These are phyloP conservation scores for Strigamia transsilvanica DNA, from an alignment of 2,888 invertebrate species.

Conservation along the genomic window DNA sequence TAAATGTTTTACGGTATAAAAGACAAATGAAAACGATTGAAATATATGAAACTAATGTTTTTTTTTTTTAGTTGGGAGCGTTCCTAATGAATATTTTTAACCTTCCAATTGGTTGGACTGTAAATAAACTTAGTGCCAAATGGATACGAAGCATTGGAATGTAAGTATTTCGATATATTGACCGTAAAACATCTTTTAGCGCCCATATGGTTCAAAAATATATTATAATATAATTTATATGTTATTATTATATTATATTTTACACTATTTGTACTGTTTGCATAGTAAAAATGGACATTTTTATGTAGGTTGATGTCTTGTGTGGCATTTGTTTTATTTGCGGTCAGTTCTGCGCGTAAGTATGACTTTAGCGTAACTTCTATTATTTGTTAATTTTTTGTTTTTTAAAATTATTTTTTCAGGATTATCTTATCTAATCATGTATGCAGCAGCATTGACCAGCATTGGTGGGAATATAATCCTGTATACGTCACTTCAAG, in stretches of 20 bases:
- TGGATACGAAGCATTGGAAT: neutral
- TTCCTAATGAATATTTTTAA: slow-evolving; percentile 6
- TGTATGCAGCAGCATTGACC: neutral
- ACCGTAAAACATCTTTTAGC: neutral
- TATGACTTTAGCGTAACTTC: too few relatives aligned
- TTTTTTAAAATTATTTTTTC: slow-evolving; percentile 8
- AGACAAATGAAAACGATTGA: neutral
- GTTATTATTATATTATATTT: too few relatives aligned
- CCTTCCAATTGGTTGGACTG: slow-evolving; percentile 1
- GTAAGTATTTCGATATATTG: neutral
- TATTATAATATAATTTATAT: too few relatives aligned
- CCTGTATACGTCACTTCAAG: neutral
- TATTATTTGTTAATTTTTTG: too few relatives aligned
- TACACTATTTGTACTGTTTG: neutral
- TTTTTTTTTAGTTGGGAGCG: neutral
- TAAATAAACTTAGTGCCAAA: neutral
- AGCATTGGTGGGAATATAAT: neutral
- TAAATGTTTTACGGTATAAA: slow-evolving; percentile 10
- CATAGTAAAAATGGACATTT: too few relatives aligned
- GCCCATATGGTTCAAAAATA: too few relatives aligned
- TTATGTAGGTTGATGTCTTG: neutral
- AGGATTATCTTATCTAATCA: neutral
- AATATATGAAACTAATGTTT: neutral
- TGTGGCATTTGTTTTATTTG: neutral
- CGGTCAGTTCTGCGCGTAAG: neutral